These are phyloP conservation scores for Hestina assimilis DNA, from an alignment of 1,140 invertebrate species.

Conservation along the genomic window DNA sequence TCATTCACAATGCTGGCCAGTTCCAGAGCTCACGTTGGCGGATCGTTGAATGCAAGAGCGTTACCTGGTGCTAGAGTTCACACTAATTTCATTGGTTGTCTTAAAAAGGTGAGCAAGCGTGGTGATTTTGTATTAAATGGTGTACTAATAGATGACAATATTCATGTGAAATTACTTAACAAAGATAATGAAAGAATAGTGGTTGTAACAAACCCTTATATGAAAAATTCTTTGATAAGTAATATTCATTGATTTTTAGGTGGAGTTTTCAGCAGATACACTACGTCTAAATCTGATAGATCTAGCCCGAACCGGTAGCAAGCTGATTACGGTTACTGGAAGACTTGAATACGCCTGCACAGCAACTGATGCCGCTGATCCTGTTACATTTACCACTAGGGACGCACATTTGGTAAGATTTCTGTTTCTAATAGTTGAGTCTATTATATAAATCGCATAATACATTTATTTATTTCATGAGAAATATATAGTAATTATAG, in stretches of 20 bases:
- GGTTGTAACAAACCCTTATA: too few relatives aligned
- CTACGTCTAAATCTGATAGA: slow-evolving; percentile 93
- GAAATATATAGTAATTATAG: too few relatives aligned
- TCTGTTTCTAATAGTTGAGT: neutral
- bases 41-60: slow-evolving; percentile 88
- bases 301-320: slow-evolving; percentile 89
- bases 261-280: slow-evolving; percentile 94
- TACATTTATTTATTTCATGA: too few relatives aligned
- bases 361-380: slow-evolving; percentile 90
- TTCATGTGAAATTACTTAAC: too few relatives aligned
- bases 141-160: too few relatives aligned
- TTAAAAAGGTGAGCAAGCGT: slow-evolving; percentile 92
- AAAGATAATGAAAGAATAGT: too few relatives aligned
- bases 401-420: slow-evolving; percentile 91
- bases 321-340: slow-evolving; percentile 92
- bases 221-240: neutral
- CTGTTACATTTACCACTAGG: slow-evolving; percentile 93
- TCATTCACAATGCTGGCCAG: slow-evolving; percentile 94
- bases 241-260: slow-evolving; percentile 77
- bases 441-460: too few relatives aligned
- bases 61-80: slow-evolving; percentile 90
- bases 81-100: slow-evolving; percentile 96
- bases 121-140: too few relatives aligned
- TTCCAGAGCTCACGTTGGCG: slow-evolving; percentile 92
- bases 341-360: slow-evolving; percentile 93